Conservation (phyloP, 1,140 invertebrate genomes). For the Zaprionus capensis region DNA sequence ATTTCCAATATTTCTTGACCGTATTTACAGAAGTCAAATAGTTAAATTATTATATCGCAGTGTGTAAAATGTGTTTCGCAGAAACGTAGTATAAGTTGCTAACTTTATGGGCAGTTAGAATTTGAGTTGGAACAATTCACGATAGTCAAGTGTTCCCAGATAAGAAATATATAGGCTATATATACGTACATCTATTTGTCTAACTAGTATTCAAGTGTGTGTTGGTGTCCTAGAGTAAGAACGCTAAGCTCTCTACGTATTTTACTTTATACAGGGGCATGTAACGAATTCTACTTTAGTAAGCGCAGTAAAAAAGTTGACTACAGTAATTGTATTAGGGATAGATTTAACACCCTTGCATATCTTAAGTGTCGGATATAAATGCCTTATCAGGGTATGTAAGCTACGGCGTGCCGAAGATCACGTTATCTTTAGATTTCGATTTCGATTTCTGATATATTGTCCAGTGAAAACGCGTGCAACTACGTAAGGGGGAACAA, state of each 20-base stretch:
- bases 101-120: conserved; percentile 33
- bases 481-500: conserved; percentile 57
- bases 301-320: conserved; percentile 57
- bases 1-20: background rate
- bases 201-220: conserved; percentile 29
- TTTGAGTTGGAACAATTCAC: conserved; percentile 35
- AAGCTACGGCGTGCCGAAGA: conserved; percentile 25
- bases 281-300: conserved; percentile 62
- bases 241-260: conserved; percentile 68
- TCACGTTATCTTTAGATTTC: conserved; percentile 36
- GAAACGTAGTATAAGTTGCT: background rate
- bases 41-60: background rate
- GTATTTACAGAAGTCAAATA: background rate
- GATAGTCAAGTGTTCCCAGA: conserved; percentile 23
- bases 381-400: conserved; percentile 4
- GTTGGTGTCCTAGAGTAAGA: conserved; percentile 39
- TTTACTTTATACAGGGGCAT: conserved; percentile 67
- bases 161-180: conserved; percentile 27
- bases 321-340: conserved; percentile 50
- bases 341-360: conserved; percentile 26
- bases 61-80: background rate
- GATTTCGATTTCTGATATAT: conserved; percentile 44
- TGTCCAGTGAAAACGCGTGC: conserved; percentile 69
- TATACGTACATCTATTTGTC: conserved; percentile 38
- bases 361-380: background rate